Evolutionary conservation across 2,888 invertebrate species (phyloP).

Genomic region (Tinea semifulvella): DNA sequence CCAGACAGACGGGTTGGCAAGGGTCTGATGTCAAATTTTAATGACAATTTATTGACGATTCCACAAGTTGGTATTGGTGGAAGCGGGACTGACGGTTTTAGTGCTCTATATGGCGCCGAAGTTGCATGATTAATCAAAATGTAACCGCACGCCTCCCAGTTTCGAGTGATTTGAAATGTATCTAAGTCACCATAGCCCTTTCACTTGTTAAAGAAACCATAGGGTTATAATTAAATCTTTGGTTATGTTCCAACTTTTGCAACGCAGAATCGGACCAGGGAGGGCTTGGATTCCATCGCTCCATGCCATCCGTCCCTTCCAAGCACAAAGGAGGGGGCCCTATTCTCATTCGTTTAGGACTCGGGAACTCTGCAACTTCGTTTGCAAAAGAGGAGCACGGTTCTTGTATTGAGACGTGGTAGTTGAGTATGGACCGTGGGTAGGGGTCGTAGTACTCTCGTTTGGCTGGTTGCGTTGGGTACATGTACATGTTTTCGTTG

Average conservation of each 20-base stretch:
- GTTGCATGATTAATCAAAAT: too few relatives aligned
- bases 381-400: background rate
- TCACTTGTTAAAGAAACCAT: conserved; percentile 82
- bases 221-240: conserved; percentile 80
- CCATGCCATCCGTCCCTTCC: conserved; percentile 76
- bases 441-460: conserved; percentile 57
- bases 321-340: conserved; percentile 34
- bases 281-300: conserved; percentile 87
- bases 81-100: too few relatives aligned
- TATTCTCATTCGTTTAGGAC: conserved; percentile 47
- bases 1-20: too few relatives aligned
- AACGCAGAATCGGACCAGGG: conserved; percentile 87
- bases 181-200: conserved; percentile 59
- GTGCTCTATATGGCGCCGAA: too few relatives aligned
- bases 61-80: too few relatives aligned
- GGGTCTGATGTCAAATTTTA: too few relatives aligned
- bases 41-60: too few relatives aligned
- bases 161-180: conserved; percentile 19
- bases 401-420: conserved; percentile 23
- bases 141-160: too few relatives aligned
- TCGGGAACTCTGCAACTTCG: conserved; percentile 36
- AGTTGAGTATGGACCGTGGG: conserved; percentile 33
- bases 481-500: conserved; percentile 56
- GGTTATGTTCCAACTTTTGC: conserved; percentile 81
- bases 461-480: conserved; percentile 39